Evolutionary conservation across 1,140 invertebrate species (phyloP).

Genomic region (Hyphantria cunea): DNA sequence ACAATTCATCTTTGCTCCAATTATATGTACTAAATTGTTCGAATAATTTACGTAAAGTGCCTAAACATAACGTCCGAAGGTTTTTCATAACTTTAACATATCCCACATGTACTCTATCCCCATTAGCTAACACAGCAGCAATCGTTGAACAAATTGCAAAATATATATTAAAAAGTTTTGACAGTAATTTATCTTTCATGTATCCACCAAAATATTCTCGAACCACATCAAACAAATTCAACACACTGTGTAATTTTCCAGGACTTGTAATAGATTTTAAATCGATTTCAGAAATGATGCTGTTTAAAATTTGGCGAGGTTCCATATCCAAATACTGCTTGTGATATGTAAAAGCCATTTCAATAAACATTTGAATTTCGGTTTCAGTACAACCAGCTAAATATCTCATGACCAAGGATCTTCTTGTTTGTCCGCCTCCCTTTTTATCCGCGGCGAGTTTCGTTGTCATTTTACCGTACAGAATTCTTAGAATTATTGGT

Average conservation of each 20-base stretch:
- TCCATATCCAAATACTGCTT: conserved; percentile 84
- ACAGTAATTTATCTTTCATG: conserved; percentile 85
- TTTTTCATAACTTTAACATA: conserved; percentile 87
- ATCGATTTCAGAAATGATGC: conserved; percentile 80
- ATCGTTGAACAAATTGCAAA: conserved; percentile 86
- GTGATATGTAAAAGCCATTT: conserved; percentile 92
- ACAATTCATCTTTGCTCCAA: conserved; percentile 87
- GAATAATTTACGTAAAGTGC: conserved; percentile 88
- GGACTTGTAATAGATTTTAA: conserved; percentile 85
- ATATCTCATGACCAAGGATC: conserved; percentile 91
- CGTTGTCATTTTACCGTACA: conserved; percentile 94
- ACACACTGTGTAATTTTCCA: conserved; percentile 87
- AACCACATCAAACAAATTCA: conserved; percentile 90
- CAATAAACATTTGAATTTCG: conserved; percentile 90
- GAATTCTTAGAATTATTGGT: conserved; percentile 91
- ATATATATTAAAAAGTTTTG: conserved; percentile 87
- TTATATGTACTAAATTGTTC: conserved; percentile 89
- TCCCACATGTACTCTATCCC: conserved; percentile 83
- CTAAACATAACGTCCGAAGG: conserved; percentile 83
- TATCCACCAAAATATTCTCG: conserved; percentile 93
- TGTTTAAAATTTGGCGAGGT: conserved; percentile 68
- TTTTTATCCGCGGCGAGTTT: conserved; percentile 90
- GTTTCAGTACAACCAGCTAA: conserved; percentile 89
- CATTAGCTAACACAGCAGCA: conserved; percentile 82
- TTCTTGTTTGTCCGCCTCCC: conserved; percentile 85